Base-by-base conservation (phyloP, 2,113 vertebrate genomes). In the Neomonachus schauinslandi region DNA sequence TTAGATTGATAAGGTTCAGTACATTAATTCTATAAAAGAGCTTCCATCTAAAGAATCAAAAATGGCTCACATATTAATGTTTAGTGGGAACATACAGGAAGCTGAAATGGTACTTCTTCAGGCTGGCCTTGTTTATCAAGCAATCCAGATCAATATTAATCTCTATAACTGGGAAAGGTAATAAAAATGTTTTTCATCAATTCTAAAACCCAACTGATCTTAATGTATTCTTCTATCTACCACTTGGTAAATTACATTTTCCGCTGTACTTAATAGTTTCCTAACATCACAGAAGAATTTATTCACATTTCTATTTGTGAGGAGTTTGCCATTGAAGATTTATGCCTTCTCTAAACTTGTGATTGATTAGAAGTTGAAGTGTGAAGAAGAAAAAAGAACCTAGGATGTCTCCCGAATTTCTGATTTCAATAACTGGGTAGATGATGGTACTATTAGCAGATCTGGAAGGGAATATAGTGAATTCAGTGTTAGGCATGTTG, bases 81-180 rank as follows among this genome's bases (percentile, higher is more conserved):
- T 99, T 98, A 99, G 99, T 96, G 99, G 99, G 21, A 99, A 99
- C 81, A 98, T 98, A 55, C 99, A 99, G 77, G 99, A 99, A 96
- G 99, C 99, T 28, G 99, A 99, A 95, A 98, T 99, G 31, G 97
- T 99, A 0, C 99, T 99, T 59, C 98, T 99, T 8, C 99, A 99
- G 95, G 96, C 99, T 63, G 99, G 99, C 69, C 99, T 99, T 87
- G 49, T 99, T 61, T 99, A 99, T 96, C 99, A 99, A 85, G 99
- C 99, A 15, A 99, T 99, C 91, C 99, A 99, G 98, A 89, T 99
- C 98, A 99, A 99, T 98, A 99, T 99, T 24, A 98, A 99, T 85
- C 99, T 99, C 33, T 99, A 99, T 99, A 99, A 99, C 97, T 99
- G 99, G 99, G 99, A 99, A 88, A 99, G 99, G 99, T 99, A 99